phyloP scores from a whole-genome alignment of 2,888 invertebrate genomes.

The Mythimna lalbum region DNA sequence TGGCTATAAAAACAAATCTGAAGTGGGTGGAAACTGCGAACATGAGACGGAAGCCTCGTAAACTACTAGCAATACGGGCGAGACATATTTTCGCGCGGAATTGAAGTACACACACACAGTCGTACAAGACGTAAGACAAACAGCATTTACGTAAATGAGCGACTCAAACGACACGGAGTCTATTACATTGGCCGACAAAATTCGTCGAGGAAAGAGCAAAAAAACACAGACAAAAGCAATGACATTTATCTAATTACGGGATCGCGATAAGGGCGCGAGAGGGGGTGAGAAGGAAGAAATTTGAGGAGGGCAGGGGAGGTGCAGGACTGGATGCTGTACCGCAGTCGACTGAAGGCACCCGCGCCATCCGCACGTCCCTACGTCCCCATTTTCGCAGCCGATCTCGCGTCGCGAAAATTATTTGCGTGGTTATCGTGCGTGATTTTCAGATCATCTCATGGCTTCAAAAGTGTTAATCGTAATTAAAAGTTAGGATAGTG shows the following conservation, averaged over 20 bases:
- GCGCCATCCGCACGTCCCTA: slow-evolving; percentile 59
- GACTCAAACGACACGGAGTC: slow-evolving; percentile 70
- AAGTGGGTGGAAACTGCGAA: slow-evolving; percentile 68
- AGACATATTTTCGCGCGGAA: slow-evolving; percentile 69
- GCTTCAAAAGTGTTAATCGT: slow-evolving; percentile 54
- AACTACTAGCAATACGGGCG: slow-evolving; percentile 66
- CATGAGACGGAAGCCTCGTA: slow-evolving; percentile 63
- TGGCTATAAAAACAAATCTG: slow-evolving; percentile 62
- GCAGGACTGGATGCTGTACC: slow-evolving; percentile 76
- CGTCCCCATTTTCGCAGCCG: slow-evolving; percentile 42
- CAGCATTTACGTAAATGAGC: slow-evolving; percentile 71
- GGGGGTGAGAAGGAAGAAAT: slow-evolving; percentile 69
- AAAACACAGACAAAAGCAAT: slow-evolving; percentile 84
- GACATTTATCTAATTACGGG: slow-evolving; percentile 90
- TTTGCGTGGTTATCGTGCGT: slow-evolving; percentile 47
- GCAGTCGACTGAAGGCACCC: slow-evolving; percentile 76
- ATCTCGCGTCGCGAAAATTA: slow-evolving; percentile 51
- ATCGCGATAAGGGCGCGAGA: slow-evolving; percentile 84
- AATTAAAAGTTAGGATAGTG: slow-evolving; percentile 56
- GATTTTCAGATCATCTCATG: slow-evolving; percentile 40
- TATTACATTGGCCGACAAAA: slow-evolving; percentile 77
- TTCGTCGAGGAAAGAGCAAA: slow-evolving; percentile 74
- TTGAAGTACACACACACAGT: slow-evolving; percentile 61
- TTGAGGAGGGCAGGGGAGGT: slow-evolving; percentile 67
- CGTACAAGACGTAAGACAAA: slow-evolving; percentile 55